Evolutionary conservation across 64 coral and sea anemone genomes (phyloP), one percentile per base, ranked within the genome.

Genomic region (Astreopora myriophthalma): DNA sequence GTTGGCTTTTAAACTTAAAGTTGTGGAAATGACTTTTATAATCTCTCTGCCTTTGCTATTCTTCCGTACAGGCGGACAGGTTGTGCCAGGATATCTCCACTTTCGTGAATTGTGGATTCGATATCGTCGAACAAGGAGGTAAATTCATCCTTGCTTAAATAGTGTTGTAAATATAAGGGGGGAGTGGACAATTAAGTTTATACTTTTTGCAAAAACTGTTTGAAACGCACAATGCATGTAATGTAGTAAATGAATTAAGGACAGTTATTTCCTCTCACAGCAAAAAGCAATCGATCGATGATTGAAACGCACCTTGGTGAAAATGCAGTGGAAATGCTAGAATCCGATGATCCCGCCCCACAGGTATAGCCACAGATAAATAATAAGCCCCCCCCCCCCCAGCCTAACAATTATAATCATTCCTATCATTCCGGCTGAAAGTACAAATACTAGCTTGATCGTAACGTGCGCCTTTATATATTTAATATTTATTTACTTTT

Each of bases 41-140:
- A 34, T 48, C 42, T 11, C 46, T 67, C 34, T 26, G 16, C 31
- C 16, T 13, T 19, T 55, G 26, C 34, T 26, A 23, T 26, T 32
- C 6, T 26, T 32, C 17, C 93, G 3, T 38, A n/a, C 77, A 96
- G 95, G 84, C 76, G 42, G 81, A 96, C 29, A 80, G 91, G 69
- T 39, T 96, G 17, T 96, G 95, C 79, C 91, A 96, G 10, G 95
- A 94, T 8, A 86, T 96, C 34, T 90, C 90, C 32, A 64, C 72
- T 16, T 96, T 96, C 46, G 92, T 94, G 81, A 91, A 96, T 36
- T 96, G 80, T 80, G 92, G 95, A 64, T 86, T 73, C 46, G 91
- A 90, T 23, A 20, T 96, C 37, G 24, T 94, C 71, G 34, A 93
- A 26, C 86, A 96, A 46, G 91, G 84, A 93, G 95, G 95, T 96